Evolutionary conservation across 2,113 vertebrate genomes (phyloP).

Genomic region (Tachycineta bicolor): DNA sequence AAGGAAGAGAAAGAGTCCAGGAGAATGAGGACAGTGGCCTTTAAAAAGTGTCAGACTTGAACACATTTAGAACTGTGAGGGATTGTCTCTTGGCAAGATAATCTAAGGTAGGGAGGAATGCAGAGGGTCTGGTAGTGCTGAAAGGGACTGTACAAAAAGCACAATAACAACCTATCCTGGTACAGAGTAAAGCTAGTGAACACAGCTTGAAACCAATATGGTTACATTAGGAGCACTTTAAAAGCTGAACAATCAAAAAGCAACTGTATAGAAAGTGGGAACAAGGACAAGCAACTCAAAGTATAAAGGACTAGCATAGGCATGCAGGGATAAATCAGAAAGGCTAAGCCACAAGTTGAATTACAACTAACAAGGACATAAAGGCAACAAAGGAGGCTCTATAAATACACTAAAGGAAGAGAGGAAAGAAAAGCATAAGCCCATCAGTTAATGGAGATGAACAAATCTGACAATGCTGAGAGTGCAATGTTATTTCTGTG

Average conservation of each 20-base stretch:
- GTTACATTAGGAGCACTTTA: not conserved
- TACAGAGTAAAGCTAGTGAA: not conserved
- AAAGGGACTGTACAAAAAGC: not conserved
- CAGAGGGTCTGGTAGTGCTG: not conserved
- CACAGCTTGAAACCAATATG: constrained; percentile 17
- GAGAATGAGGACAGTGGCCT: not conserved
- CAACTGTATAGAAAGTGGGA: not conserved
- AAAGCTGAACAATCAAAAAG: constrained; percentile 35
- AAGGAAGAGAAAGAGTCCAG: not conserved
- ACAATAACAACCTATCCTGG: not conserved
- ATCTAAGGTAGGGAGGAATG: not conserved
- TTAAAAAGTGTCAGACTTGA: not conserved
- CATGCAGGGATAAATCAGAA: constrained; percentile 27
- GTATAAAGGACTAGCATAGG: not conserved
- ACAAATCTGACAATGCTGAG: not conserved
- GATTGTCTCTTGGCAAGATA: not conserved
- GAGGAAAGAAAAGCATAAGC: not conserved
- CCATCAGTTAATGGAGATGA: constrained; percentile 13
- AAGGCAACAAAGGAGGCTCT: constrained; percentile 15
- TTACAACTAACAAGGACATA: constrained; percentile 36
- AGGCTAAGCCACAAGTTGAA: constrained; percentile 8
- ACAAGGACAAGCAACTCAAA: constrained; percentile 34
- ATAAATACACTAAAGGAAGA: constrained; percentile 37
- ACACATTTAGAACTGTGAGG: not conserved
- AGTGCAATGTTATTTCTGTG: not conserved